These are phyloP conservation scores for Paragorgia papillata DNA, from an alignment of 92 coral and sea anemone genomes.

Conservation along the genomic window DNA sequence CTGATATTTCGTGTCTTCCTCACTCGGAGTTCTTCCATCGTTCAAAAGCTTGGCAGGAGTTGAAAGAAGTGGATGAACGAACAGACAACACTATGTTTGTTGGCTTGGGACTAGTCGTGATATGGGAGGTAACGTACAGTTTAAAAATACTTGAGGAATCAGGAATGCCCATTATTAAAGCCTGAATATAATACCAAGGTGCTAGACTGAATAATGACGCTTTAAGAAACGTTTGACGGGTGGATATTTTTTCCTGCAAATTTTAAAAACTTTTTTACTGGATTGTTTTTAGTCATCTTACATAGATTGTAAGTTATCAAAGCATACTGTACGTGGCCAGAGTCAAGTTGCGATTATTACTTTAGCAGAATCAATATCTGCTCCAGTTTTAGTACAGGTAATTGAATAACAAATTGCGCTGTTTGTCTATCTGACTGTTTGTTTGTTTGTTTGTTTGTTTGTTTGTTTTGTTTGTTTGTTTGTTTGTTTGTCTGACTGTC, in stretches of 20 bases:
- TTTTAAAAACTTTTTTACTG: too few species aligned
- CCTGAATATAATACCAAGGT: too few species aligned
- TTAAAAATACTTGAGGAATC: neutral
- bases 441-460: neutral
- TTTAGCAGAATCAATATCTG: conserved; percentile 84
- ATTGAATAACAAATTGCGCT: neutral
- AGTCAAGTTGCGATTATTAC: conserved; percentile 75
- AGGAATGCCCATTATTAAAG: neutral
- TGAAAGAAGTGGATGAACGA: conserved; percentile 42
- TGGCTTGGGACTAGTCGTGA: conserved; percentile 82
- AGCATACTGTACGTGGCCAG: conserved; percentile 78
- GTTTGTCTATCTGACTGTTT: neutral
- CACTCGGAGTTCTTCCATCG: conserved; percentile 91
- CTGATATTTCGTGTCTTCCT: conserved; percentile 74
- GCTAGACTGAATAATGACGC: too few species aligned
- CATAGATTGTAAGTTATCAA: conserved; percentile 70
- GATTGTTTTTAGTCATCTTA: conserved; percentile 78
- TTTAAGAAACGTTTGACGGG: too few species aligned
- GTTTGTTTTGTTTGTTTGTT: neutral
- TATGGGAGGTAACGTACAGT: conserved; percentile 85
- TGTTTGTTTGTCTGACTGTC: neutral
- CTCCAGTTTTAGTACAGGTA: conserved; percentile 51
- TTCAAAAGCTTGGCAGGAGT: conserved; percentile 85
- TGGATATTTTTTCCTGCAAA: too few species aligned
- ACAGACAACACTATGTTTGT: conserved; percentile 58